These are phyloP conservation scores for Plodia interpunctella DNA, from an alignment of 1,140 invertebrate species.

Conservation along the genomic window DNA sequence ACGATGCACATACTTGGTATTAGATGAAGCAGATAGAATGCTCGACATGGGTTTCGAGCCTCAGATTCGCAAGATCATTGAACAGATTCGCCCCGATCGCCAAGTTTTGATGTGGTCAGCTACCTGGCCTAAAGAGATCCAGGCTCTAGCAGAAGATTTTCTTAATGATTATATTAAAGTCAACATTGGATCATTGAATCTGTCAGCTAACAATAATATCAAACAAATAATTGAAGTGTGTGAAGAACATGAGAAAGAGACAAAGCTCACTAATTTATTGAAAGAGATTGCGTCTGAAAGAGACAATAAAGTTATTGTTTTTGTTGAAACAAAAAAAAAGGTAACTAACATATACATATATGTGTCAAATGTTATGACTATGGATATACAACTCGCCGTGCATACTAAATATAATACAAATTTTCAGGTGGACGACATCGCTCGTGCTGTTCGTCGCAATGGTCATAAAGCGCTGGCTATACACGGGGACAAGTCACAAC, in stretches of 20 bases:
- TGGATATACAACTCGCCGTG: too few relatives aligned
- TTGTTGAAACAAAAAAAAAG: constrained; percentile 98
- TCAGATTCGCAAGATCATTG: constrained; percentile 98
- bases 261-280: constrained; percentile 87
- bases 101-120: constrained; percentile 99
- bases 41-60: constrained; percentile 99
- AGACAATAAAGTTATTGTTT: constrained; percentile 97
- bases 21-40: constrained; percentile 96
- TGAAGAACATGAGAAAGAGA: constrained; percentile 92
- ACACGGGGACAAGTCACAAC: constrained; percentile 98
- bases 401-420: too few relatives aligned
- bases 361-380: too few relatives aligned
- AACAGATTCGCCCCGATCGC: constrained; percentile 95
- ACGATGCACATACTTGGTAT: constrained; percentile 95
- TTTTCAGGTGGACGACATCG: constrained; percentile 92
- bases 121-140: constrained; percentile 99
- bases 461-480: constrained; percentile 93
- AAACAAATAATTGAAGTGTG: constrained; percentile 97
- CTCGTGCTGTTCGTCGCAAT: constrained; percentile 91
- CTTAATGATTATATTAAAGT: constrained; percentile 92
- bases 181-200: constrained; percentile 95
- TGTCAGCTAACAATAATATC: constrained; percentile 99
- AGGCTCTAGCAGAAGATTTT: constrained; percentile 95
- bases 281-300: constrained; percentile 91
- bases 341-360: constrained; percentile 31